Evolutionary conservation across 2,888 invertebrate genomes (phyloP).

Genomic region (Frankliniella fusca): DNA sequence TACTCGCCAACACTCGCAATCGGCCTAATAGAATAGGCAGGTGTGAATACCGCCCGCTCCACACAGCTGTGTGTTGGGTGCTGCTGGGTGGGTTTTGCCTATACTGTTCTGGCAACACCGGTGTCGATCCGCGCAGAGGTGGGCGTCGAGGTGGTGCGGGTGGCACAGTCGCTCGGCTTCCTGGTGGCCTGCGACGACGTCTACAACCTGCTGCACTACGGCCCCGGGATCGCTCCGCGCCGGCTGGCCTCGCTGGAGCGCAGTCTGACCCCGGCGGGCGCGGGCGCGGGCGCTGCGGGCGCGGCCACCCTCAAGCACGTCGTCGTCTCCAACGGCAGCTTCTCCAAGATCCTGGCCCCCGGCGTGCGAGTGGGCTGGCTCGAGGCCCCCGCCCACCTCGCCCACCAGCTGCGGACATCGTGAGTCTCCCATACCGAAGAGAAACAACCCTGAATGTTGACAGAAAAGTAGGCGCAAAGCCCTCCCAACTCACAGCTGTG

Average conservation of each 20-base stretch:
- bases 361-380: conserved; percentile 63
- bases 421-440: conserved; percentile 41
- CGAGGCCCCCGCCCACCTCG: conserved; percentile 52
- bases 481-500: too few species aligned
- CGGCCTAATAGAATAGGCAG: too few species aligned
- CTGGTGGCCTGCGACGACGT: conserved; percentile 59
- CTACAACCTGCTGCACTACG: conserved; percentile 58
- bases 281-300: neutral
- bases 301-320: conserved; percentile 52
- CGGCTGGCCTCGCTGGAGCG: conserved; percentile 53
- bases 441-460: too few species aligned
- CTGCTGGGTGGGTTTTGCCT: too few species aligned
- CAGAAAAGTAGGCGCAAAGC: too few species aligned
- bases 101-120: too few species aligned
- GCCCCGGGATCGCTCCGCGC: conserved; percentile 49
- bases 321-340: conserved; percentile 60
- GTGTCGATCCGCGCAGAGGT: conserved; percentile 47
- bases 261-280: conserved; percentile 45
- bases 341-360: conserved; percentile 62
- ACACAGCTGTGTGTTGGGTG: too few species aligned
- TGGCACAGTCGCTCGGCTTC: conserved; percentile 50
- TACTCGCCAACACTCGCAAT: too few species aligned
- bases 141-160: conserved; percentile 47
- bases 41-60: too few species aligned
- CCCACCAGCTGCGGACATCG: conserved; percentile 47